Base-by-base conservation (phyloP, 2,888 invertebrate species). In the Operophtera brumata region DNA sequence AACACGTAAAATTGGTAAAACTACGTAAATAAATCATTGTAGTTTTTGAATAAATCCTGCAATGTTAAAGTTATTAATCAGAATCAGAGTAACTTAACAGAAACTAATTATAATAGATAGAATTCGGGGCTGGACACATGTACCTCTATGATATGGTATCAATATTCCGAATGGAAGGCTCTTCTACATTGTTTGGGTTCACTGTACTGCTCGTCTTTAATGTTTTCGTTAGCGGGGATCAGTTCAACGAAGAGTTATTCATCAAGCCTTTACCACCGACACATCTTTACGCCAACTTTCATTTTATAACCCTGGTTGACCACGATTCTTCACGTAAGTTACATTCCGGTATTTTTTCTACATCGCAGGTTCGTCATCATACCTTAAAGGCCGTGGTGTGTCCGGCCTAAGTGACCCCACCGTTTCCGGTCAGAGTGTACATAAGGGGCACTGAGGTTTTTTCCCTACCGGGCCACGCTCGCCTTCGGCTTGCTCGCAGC, bases 281-380 rank as follows among this genome's bases (percentile, higher is more conserved):
- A 57, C 95, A 97, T 88, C 91, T 98, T 25, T 96, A 97, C 77
- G 93, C 95, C 9, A 95, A 96, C 80, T 98, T 98, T 81, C 97
- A 98, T 83, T 99, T 98, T 82, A 93, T 95, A 20, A 97, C 97
- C 4, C 83, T 93, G 66, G 95, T 96, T 93, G 91, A 92, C 59
- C 84, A 87, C 48, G 85, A 88, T 62, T 85, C 91, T 60, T 90
- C 92, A 59, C 92, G 95, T 95, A 91, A 92, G 93, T 88, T 10
- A 20, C 20, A 20, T 4, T 20, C 20, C 11, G 13, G 7, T 26
- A 13, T 34, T n/a, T 34, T 34, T 30, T 10, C 30, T 10, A 30
- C 7, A 2, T 10, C 6, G 7, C 30, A 20, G 20, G 20, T 20
- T 20, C n/a, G n/a, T n/a, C n/a, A n/a, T n/a, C n/a, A n/a, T n/a